These are phyloP conservation scores for Takifugu ocellatus DNA, from an alignment of 2,797 vertebrate species.

Conservation along the genomic window DNA sequence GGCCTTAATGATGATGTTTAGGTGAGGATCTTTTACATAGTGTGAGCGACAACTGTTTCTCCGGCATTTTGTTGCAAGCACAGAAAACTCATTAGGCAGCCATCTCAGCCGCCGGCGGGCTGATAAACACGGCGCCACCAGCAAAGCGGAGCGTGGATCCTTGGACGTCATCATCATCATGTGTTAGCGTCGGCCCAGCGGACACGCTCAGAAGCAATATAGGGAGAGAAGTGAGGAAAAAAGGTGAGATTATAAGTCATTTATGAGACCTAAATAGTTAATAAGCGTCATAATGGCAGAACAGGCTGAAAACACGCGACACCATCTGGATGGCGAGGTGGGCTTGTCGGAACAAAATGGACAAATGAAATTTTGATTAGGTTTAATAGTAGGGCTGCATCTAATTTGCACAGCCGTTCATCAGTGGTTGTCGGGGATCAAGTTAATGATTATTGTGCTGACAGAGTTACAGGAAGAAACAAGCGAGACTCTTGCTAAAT, in stretches of 20 bases:
- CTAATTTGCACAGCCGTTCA: constrained; percentile 76
- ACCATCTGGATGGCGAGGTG: constrained; percentile 80
- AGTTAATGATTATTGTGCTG: constrained; percentile 46
- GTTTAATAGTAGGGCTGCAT: constrained; percentile 79
- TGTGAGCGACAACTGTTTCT: constrained; percentile 35
- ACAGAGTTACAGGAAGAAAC: constrained; percentile 37
- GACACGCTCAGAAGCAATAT: constrained; percentile 37
- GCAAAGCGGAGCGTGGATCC: constrained; percentile 9
- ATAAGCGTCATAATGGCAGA: constrained; percentile 78
- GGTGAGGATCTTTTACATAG: constrained; percentile 40
- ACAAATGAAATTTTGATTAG: constrained; percentile 86
- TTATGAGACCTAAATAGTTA: constrained; percentile 81
- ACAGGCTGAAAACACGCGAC: constrained; percentile 73
- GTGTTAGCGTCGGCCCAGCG: constrained; percentile 32
- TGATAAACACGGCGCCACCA: constrained; percentile 18
- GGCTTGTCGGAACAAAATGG: constrained; percentile 83
- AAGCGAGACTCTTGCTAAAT: no score
- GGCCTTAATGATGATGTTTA: constrained; percentile 50
- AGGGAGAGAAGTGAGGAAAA: constrained; percentile 33
- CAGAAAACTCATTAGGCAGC: constrained; percentile 27
- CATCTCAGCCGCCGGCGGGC: constrained; percentile 12
- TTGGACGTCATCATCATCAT: constrained; percentile 1
- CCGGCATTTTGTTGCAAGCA: constrained; percentile 26
- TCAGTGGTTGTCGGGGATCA: constrained; percentile 68
- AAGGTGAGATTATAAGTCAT: constrained; percentile 70